Base-by-base conservation (phyloP, 2,113 vertebrate genomes). In the Hippopotamus amphibius region DNA sequence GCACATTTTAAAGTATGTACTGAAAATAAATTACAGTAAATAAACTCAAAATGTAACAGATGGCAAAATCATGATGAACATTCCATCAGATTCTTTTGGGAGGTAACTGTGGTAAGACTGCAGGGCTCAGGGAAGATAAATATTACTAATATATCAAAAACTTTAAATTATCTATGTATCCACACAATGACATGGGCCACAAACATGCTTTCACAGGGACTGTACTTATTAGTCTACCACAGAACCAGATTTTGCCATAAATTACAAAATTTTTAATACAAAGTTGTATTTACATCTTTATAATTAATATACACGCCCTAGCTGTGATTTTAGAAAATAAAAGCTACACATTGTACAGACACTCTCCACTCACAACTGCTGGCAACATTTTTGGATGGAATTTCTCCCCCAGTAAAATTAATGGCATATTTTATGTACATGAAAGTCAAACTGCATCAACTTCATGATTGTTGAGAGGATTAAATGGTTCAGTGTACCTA, bases 21-120 rank as follows among this genome's bases (percentile, higher is more conserved):
- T 99, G 98, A 99, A 99, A 99, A 99, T 99, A 99, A 99, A 99
- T 99, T 99, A 99, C 98, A 99, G 98, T 98, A 99, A 99, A 98
- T 99, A 98, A 99, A 98, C 99, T 99, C 99, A 99, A 99, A 99
- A 99, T 98, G 98, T 98, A 99, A 99, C 98, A 98, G 96, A 99
- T 98, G 98, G 98, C 98, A 98, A 98, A 99, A 97, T 98, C 98
- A 99, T 98, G 98, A 99, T 98, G 99, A 99, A 99, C 99, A 99
- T 99, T 99, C 98, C 98, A 98, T 4, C 98, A 98, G 98, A 99
- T 99, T 98, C 98, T 98, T 98, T 98, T 96, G 96, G 96, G 48
- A 77, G 14, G 30, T 53, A 48, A 30, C n/a, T 9, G 48, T 98
- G 97, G 97, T 98, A 98, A 99, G 99, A 98, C 91, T 97, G 98